phyloP scores from a whole-genome alignment of 2,113 vertebrate species.

The Epinephelus cyanopodus region DNA sequence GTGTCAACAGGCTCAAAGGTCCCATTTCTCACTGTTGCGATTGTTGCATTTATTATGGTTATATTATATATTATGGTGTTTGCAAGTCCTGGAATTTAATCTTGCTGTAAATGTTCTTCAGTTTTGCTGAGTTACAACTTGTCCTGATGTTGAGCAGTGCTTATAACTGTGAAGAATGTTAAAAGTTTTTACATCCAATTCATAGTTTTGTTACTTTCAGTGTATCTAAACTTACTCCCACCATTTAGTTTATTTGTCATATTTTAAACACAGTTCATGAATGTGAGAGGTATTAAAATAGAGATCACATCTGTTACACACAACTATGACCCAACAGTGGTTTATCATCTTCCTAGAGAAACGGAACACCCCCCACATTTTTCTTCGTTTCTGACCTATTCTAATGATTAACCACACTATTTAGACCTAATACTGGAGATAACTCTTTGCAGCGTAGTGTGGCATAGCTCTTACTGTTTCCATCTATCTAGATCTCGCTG shows the following conservation, averaged over 20 bases:
- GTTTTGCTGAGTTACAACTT: background rate
- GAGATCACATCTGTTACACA: background rate
- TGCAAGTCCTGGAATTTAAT: constrained; percentile 12
- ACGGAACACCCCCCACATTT: background rate
- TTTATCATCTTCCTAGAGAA: background rate
- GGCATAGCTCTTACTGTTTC: constrained; percentile 9
- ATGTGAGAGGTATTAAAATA: background rate
- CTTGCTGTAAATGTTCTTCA: background rate
- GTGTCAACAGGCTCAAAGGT: background rate
- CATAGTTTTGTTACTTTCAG: background rate
- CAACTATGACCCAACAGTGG: background rate
- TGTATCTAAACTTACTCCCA: background rate
- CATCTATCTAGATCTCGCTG: constrained; percentile 9
- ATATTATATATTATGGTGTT: background rate
- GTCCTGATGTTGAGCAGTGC: background rate
- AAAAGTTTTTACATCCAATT: background rate
- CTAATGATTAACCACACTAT: background rate
- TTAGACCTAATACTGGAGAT: background rate
- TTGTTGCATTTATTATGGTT: constrained; percentile 10
- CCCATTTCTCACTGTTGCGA: background rate
- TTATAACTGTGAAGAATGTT: background rate
- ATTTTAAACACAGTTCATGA: background rate
- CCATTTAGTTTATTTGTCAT: background rate
- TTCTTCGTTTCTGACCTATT: background rate
- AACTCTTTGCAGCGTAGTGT: background rate